Evolutionary conservation across 2,113 vertebrate species (phyloP), one percentile per base, ranked within the genome.

Genomic region (Chunga burmeisteri): DNA sequence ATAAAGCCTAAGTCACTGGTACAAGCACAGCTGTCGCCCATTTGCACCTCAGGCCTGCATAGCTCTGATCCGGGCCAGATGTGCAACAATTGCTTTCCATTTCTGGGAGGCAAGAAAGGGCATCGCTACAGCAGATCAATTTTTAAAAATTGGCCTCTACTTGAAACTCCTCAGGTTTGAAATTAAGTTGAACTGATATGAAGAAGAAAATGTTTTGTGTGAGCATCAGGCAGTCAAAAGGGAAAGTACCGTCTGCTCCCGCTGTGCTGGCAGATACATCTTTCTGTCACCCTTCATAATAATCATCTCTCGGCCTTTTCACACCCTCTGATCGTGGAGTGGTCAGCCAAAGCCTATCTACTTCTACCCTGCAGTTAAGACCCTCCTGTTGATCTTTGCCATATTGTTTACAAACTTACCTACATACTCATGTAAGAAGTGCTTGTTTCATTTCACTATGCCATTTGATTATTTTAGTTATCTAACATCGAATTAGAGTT

Each of bases 101-200:
- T 38, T 65, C 49, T 6, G 53, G 10, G 5, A 79, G 58, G 21
- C 81, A 42, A 38, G 2, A 93, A 92, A 91, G 63, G 77, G 61
- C 96, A 81, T 26, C 1, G 9, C 83, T 29, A 4, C 88, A 79
- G 88, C 83, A 95, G 52, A 84, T 34, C 65, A 13, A 12, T 34
- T 50, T 44, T 65, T 46, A 21, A 87, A 93, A 94, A 93, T 9
- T 61, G 44, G 40, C 81, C 77, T 94, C 72, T 79, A 67, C 93
- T 83, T 87, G 91, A 38, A 93, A 81, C 81, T 77, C 84, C 46
- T 89, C 77, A 44, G 70, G 61, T 93, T 1, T 95, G 91, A 94
- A 95, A 95, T 94, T 52, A 56, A 74, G 29, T 92, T 70, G 34
- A 87, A 85, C 36, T 49, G 91, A 72, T 38, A 58, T 0, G 84